Evolutionary conservation across 2,797 vertebrate species (phyloP).

Genomic region (Acipenser transmontanus): DNA sequence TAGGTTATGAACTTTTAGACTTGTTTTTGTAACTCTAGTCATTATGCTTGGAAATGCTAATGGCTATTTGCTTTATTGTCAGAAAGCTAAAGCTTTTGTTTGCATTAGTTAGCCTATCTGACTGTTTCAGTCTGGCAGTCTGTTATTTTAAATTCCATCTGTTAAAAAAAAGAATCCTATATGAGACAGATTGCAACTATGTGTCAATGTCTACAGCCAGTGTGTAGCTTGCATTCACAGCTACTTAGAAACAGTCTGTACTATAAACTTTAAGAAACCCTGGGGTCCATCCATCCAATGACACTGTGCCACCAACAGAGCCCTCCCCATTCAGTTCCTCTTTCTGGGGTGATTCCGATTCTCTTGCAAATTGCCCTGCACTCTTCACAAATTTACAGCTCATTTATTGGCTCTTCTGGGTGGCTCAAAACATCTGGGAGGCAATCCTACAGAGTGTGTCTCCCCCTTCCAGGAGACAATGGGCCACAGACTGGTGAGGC

Average conservation of each 20-base stretch:
- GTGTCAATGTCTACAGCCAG: slow-evolving; percentile 10
- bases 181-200: too few relatives aligned
- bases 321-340: slow-evolving; percentile 18
- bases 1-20: neutral
- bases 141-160: slow-evolving; percentile 23
- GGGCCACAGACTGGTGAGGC: slow-evolving; percentile 3
- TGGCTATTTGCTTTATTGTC: slow-evolving; percentile 16
- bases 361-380: slow-evolving; percentile 48
- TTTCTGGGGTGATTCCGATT: slow-evolving; percentile 15
- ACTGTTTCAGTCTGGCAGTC: neutral
- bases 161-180: too few relatives aligned
- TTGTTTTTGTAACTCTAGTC: slow-evolving; percentile 19
- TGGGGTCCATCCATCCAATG: too few relatives aligned
- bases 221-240: too few relatives aligned
- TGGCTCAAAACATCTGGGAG: slow-evolving; percentile 45
- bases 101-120: slow-evolving; percentile 13
- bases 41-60: slow-evolving; percentile 22
- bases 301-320: slow-evolving; percentile 28
- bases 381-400: slow-evolving; percentile 41
- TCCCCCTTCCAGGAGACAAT: slow-evolving; percentile 22
- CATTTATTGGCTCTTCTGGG: slow-evolving; percentile 42
- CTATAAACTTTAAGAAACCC: too few relatives aligned
- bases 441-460: slow-evolving; percentile 23
- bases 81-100: slow-evolving; percentile 14
- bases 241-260: too few relatives aligned